phyloP scores from a whole-genome alignment of 1,140 invertebrate genomes.

The Gryon sp. region DNA sequence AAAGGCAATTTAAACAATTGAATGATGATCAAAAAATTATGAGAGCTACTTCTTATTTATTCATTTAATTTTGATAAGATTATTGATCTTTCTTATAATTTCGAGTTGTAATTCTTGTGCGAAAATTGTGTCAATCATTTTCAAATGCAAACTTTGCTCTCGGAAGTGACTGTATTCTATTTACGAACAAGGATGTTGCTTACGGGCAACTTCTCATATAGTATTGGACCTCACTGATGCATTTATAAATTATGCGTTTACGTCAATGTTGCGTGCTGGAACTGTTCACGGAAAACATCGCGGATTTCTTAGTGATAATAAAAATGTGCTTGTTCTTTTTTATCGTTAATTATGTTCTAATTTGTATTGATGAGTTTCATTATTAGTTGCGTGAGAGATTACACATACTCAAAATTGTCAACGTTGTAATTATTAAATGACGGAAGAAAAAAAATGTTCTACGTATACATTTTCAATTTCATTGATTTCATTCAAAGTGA shows the following conservation, averaged over 20 bases:
- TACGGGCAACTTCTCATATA: constrained; percentile 29
- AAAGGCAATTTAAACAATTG: no score
- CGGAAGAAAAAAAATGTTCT: no score
- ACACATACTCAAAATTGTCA: no score
- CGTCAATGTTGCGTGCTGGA: constrained; percentile 9
- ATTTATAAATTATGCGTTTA: constrained; percentile 36
- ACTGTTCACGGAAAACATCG: background rate
- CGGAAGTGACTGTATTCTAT: constrained; percentile 45
- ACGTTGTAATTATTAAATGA: no score
- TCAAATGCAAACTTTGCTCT: constrained; percentile 16
- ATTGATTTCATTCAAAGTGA: no score
- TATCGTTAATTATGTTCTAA: no score
- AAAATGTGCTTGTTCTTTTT: constrained; percentile 5
- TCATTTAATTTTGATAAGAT: background rate
- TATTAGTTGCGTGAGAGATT: no score
- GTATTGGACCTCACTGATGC: constrained; percentile 46
- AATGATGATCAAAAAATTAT: no score
- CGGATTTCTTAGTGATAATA: background rate
- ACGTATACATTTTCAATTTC: no score
- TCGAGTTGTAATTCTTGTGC: background rate
- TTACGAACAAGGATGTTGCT: constrained; percentile 22
- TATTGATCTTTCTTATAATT: background rate
- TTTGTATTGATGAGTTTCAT: no score
- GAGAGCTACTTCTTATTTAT: background rate
- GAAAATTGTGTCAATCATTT: constrained; percentile 21